Evolutionary conservation across 2,113 vertebrate species (phyloP).

Genomic region (Istiophorus platypterus): DNA sequence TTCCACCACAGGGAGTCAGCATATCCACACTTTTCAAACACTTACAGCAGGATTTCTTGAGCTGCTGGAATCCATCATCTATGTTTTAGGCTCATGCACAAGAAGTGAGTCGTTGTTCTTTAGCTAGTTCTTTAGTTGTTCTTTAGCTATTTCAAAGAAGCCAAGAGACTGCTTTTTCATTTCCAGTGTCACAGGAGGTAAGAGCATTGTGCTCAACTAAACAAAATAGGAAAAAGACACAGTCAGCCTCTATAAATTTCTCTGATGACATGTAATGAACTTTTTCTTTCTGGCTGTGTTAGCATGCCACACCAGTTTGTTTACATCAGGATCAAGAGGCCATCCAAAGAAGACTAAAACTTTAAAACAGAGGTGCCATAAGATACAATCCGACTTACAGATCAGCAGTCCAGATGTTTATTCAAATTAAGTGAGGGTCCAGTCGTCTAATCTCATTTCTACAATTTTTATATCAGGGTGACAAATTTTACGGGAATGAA

Average conservation of each 20-base stretch:
- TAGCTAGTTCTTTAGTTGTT: neutral
- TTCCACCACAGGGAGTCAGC: slow-evolving; percentile 59
- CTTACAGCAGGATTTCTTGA: neutral
- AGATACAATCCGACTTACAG: neutral
- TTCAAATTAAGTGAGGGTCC: neutral
- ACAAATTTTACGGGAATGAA: neutral
- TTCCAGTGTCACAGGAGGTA: neutral
- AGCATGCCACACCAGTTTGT: neutral
- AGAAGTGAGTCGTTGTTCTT: neutral
- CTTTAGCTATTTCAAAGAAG: neutral
- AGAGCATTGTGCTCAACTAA: neutral
- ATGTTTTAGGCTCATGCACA: neutral
- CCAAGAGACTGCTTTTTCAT: neutral
- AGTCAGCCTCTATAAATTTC: neutral
- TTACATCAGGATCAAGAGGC: neutral
- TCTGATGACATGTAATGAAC: neutral
- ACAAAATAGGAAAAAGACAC: neutral
- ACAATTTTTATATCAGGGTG: neutral
- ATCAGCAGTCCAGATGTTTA: neutral
- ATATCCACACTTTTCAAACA: slow-evolving; percentile 33
- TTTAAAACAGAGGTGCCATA: neutral
- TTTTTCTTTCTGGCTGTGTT: neutral
- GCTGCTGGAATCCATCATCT: neutral
- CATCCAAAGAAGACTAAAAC: neutral
- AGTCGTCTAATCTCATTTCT: neutral